Evolutionary conservation across 2,888 invertebrate species (phyloP), one percentile per base, ranked within the genome.

Genomic region (Eustalomyia histrio): DNA sequence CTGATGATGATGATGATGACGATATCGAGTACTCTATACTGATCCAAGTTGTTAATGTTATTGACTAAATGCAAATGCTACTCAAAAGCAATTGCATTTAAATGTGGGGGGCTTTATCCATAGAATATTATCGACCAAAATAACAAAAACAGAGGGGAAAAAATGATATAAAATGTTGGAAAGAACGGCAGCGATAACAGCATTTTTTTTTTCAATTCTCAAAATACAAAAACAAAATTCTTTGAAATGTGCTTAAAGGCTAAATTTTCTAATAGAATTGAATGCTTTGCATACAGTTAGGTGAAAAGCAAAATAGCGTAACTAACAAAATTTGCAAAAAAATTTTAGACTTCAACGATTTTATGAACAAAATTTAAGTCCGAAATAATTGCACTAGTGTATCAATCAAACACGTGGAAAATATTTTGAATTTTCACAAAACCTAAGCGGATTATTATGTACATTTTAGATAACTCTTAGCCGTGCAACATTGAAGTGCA

Each of bases 41-140:
- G 16, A 65, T 33, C 60, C 65, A 78, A 78, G 60, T 61, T 53
- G 63, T 69, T 58, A 52, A 74, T 21, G 74, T 57, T 78, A 71
- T 78, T 78, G 71, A 78, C 61, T 78, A 58, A 78, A 78, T 78
- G 81, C 78, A 81, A 81, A 81, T 81, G 74, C 76, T 74, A 74
- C 67, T 74, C 74, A 67, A 78, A 71, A 74, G 65, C 74, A 76
- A 81, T 74, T 74, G 50, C 61, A 71, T 74, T 78, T 64, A 47
- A 61, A 52, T 73, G n/a, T n/a, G 69, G 17, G 24, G 7, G 12
- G 43, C 21, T 60, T 65, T 17, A 73, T 73, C 64, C 73, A 58
- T 53, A 55, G 65, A 76, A 74, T 73, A 68, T 50, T 69, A 53
- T 50, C 55, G 17, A 43, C 50, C 4, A 71, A 52, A 76, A 17